A percentile compares a stretch with the other conserved stretches of the same genome.
Evolutionary conservation across 2,113 vertebrate species (phyloP).

Genomic region (Azemiops feae): DNA sequence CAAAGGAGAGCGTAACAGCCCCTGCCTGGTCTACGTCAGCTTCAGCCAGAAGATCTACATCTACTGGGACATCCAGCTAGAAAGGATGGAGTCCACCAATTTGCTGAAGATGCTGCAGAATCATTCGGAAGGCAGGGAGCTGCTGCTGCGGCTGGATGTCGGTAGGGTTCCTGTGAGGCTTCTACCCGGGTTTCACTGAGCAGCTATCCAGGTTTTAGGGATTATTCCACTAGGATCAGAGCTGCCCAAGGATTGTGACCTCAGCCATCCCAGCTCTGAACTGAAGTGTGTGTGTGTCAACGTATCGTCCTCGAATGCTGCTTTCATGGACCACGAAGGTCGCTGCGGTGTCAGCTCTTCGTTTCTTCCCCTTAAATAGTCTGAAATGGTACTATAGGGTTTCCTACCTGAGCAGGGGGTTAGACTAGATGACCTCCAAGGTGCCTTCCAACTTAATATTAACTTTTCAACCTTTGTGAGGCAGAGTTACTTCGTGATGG

Average conservation of each 20-base stretch:
- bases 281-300: background rate
- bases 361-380: background rate
- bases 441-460: too few relatives aligned
- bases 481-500: background rate
- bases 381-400: background rate
- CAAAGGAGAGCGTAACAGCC: constrained; percentile 88
- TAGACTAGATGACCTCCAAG: too few relatives aligned
- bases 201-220: background rate
- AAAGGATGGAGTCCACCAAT: constrained; percentile 95
- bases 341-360: background rate
- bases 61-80: constrained; percentile 93
- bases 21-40: constrained; percentile 93
- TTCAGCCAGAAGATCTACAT: constrained; percentile 97
- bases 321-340: background rate
- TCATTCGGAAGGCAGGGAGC: constrained; percentile 73
- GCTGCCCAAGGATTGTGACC: background rate
- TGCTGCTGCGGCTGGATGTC: constrained; percentile 76
- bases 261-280: background rate
- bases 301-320: background rate
- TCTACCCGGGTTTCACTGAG: background rate
- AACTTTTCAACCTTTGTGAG: background rate
- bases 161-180: constrained; percentile 73
- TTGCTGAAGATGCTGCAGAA: constrained; percentile 84
- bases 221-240: background rate
- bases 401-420: too few relatives aligned